Percentiles rank a stretch among this genome's conserved stretches.
Evolutionary conservation across 2,797 vertebrate species (phyloP).

Genomic region (Arctocebus calabarensis): DNA sequence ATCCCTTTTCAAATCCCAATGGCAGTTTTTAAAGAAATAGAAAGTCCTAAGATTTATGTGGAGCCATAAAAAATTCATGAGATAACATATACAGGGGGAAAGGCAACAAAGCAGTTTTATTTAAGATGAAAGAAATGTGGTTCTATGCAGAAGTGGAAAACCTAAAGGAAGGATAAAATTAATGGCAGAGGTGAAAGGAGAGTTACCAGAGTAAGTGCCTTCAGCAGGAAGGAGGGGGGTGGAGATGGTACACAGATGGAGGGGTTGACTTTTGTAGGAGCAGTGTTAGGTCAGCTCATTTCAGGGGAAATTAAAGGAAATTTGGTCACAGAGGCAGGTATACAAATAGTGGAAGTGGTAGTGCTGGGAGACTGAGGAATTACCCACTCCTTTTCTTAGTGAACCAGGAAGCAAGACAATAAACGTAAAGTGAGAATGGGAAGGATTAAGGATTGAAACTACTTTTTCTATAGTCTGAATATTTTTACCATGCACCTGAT

Average conservation of each 20-base stretch:
- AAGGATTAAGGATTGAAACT: neutral
- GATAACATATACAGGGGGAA: neutral
- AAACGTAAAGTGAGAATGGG: neutral
- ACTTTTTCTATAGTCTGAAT: neutral
- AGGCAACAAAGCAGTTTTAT: neutral
- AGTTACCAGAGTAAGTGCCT: neutral
- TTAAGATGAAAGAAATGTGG: neutral
- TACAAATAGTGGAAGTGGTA: too few relatives aligned
- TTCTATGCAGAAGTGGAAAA: neutral
- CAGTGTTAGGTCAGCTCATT: neutral
- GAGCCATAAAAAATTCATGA: neutral
- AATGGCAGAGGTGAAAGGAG: neutral
- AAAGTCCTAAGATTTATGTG: neutral
- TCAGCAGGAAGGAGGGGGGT: neutral
- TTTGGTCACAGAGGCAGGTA: neutral
- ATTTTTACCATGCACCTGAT: neutral
- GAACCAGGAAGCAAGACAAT: neutral
- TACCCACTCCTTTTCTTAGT: neutral
- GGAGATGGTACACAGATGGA: neutral
- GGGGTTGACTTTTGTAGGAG: neutral
- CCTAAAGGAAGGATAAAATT: neutral
- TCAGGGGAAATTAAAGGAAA: neutral
- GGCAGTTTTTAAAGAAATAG: neutral
- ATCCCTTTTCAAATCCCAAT: neutral
- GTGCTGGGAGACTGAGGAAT: neutral